Evolutionary conservation across 2,888 invertebrate species (phyloP).

Genomic region (Machimus atricapillus): DNA sequence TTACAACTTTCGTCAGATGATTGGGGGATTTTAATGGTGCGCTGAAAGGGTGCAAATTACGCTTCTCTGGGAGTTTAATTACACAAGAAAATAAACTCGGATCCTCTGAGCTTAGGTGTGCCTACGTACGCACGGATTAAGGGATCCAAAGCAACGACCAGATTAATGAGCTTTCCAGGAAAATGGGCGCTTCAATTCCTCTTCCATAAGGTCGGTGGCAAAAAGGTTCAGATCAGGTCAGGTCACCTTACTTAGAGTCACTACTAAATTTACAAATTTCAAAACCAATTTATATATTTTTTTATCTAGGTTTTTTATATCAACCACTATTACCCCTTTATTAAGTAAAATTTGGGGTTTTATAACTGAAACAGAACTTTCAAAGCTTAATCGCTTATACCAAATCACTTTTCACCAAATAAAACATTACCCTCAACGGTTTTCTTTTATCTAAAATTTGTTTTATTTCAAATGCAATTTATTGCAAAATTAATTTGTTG

Average conservation of each 20-base stretch:
- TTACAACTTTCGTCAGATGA: background rate
- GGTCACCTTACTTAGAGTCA: background rate
- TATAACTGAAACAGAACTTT: background rate
- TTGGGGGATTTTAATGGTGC: background rate
- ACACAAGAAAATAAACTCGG: background rate
- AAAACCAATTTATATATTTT: background rate
- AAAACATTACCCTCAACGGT: background rate
- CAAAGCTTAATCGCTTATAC: background rate
- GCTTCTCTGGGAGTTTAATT: background rate
- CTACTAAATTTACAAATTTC: background rate
- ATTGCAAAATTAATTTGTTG: background rate
- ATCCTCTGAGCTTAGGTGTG: background rate
- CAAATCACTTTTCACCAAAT: background rate
- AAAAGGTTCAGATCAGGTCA: background rate
- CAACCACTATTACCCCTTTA: background rate
- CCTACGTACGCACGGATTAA: background rate
- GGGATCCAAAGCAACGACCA: background rate
- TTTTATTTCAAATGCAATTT: background rate
- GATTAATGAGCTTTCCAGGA: conserved; percentile 5
- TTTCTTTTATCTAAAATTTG: background rate
- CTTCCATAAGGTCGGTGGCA: background rate
- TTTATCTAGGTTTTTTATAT: background rate
- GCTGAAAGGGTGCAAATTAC: background rate
- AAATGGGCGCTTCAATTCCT: background rate
- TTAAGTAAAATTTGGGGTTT: background rate